These are phyloP conservation scores for Gymnoscopelus braueri DNA, from an alignment of 2,797 vertebrate species.

Conservation along the genomic window DNA sequence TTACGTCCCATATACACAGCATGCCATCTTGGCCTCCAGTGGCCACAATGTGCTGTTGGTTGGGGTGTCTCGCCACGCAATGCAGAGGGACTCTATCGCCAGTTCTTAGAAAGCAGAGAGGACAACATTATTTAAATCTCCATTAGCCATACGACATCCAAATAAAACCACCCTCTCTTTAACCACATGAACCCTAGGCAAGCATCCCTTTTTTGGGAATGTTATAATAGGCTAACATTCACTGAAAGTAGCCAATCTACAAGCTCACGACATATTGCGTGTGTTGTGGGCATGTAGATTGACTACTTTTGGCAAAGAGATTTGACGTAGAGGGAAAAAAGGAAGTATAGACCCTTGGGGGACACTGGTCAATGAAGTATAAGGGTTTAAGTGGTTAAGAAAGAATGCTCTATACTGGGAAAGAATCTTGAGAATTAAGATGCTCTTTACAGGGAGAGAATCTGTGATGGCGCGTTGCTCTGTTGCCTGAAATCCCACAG, in stretches of 20 bases:
- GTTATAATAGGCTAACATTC: too few relatives aligned
- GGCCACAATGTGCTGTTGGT: slow-evolving; percentile 96
- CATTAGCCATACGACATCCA: too few relatives aligned
- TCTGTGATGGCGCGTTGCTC: slow-evolving; percentile 90
- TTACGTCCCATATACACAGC: slow-evolving; percentile 96
- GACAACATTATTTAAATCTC: neutral
- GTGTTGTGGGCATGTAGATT: too few relatives aligned
- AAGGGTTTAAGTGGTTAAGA: too few relatives aligned
- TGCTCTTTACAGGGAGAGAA: slow-evolving; percentile 85
- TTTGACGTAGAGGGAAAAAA: neutral
- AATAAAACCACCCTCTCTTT: too few relatives aligned
- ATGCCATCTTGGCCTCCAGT: slow-evolving; percentile 97
- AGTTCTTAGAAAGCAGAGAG: slow-evolving; percentile 75
- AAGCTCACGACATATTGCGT: too few relatives aligned
- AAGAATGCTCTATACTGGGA: slow-evolving; percentile 56
- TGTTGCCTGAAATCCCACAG: slow-evolving; percentile 96
- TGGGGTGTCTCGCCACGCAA: slow-evolving; percentile 95
- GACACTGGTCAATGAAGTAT: too few relatives aligned
- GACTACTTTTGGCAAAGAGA: neutral
- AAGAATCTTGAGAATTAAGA: slow-evolving; percentile 77
- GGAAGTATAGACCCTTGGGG: too few relatives aligned
- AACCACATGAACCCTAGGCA: too few relatives aligned
- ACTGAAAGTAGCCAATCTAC: too few relatives aligned
- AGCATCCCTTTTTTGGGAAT: too few relatives aligned
- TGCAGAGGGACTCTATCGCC: slow-evolving; percentile 92